phyloP scores from a whole-genome alignment of 2,797 vertebrate genomes.

The Tokudaia tokunoshimensis region DNA sequence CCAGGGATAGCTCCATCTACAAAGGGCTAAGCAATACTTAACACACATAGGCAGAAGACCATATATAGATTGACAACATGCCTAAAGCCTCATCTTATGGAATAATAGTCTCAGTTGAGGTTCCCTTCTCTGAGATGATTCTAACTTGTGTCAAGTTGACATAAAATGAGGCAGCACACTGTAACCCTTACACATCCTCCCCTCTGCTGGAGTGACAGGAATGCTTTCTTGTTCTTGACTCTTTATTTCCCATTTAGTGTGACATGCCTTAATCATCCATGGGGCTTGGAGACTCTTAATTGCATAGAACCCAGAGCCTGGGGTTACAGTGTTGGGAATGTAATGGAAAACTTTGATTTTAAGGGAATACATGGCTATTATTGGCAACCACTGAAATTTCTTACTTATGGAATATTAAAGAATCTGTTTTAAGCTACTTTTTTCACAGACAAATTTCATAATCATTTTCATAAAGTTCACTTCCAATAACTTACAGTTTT shows the following conservation, averaged over 20 bases:
- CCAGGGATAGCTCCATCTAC: not conserved
- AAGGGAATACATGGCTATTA: not conserved
- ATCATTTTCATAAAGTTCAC: not conserved
- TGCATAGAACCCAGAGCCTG: not conserved
- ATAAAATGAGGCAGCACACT: not conserved
- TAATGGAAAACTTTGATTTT: not conserved
- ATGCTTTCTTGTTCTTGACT: not conserved
- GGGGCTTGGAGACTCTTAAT: not conserved
- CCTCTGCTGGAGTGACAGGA: not conserved
- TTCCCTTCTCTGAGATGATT: not conserved
- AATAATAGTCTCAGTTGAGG: not conserved
- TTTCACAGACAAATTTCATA: slow-evolving; percentile 22
- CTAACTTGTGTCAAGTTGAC: not conserved
- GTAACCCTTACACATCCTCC: not conserved
- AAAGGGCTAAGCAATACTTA: not conserved
- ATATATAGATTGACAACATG: too few species aligned
- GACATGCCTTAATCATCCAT: not conserved
- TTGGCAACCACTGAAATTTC: not conserved
- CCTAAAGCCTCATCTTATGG: too few species aligned
- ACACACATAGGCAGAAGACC: too few species aligned
- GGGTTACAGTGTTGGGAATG: not conserved
- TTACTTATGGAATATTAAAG: not conserved
- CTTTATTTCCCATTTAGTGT: not conserved
- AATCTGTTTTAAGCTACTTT: not conserved
- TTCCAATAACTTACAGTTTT: not conserved